phyloP scores from a whole-genome alignment of 2,113 vertebrate species.

The Centropristis striata region DNA sequence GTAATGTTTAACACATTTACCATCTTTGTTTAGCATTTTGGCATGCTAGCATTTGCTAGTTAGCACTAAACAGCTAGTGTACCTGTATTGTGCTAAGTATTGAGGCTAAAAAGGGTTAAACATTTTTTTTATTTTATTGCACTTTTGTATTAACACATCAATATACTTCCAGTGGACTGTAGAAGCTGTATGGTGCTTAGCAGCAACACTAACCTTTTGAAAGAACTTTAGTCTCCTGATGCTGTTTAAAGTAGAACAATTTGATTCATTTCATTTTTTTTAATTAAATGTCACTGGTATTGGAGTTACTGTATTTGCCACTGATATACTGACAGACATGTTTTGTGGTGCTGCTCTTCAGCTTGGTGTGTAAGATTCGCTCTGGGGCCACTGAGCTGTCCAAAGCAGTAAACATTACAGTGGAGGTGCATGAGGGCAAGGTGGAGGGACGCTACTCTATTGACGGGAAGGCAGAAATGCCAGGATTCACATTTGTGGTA shows the following conservation, averaged over 20 bases:
- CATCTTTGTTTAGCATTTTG: neutral
- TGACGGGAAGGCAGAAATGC: constrained; percentile 82
- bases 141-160: neutral
- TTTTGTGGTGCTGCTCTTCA: constrained; percentile 55
- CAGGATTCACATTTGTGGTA: constrained; percentile 93
- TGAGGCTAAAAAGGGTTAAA: no score
- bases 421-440: constrained; percentile 86
- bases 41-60: no score
- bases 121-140: neutral
- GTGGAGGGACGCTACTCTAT: constrained; percentile 84
- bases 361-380: constrained; percentile 91
- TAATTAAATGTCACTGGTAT: neutral
- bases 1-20: neutral
- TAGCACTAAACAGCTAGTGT: neutral
- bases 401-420: constrained; percentile 83
- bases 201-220: neutral
- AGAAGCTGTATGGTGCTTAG: neutral
- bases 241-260: neutral
- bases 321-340: constrained; percentile 3
- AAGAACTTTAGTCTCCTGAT: neutral
- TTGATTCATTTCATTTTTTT: neutral
- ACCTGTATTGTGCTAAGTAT: no score
- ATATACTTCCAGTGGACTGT: neutral
- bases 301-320: neutral
- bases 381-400: constrained; percentile 52